These are phyloP conservation scores for Panthera uncia DNA, from an alignment of 2,113 vertebrate genomes.

Conservation along the genomic window DNA sequence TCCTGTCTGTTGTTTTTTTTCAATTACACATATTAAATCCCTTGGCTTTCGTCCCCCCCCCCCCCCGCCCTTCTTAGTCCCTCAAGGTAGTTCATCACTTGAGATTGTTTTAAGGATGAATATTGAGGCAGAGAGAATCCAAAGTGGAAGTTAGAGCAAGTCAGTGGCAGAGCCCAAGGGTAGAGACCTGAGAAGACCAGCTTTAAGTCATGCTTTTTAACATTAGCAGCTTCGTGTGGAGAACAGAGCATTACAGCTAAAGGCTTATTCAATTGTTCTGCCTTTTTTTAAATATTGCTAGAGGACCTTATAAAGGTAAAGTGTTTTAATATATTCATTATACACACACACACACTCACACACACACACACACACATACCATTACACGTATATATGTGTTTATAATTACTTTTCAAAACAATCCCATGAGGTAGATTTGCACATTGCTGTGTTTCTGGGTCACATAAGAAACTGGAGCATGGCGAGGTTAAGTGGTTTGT, in stretches of 20 bases:
- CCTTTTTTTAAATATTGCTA: conserved; percentile 59
- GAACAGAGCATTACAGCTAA: neutral
- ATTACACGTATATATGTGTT: neutral
- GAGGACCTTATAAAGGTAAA: neutral
- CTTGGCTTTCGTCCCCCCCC: neutral
- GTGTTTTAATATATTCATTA: neutral
- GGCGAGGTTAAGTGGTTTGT: neutral
- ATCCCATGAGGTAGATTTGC: neutral
- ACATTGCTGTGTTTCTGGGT: conserved; percentile 58
- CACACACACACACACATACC: neutral
- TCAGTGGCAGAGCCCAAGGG: neutral
- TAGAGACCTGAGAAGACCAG: neutral
- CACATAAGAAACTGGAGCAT: conserved; percentile 34
- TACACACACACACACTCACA: neutral
- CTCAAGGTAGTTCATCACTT: neutral
- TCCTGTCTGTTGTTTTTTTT: conserved; percentile 43
- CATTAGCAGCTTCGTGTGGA: neutral
- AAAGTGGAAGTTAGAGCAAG: neutral
- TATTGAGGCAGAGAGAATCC: neutral
- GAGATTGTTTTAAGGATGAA: conserved; percentile 50
- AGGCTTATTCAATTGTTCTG: neutral
- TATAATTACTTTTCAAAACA: neutral
- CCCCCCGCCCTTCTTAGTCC: neutral
- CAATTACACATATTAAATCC: conserved; percentile 52
- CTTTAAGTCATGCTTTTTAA: neutral